Percentiles rank a stretch among this genome's conserved stretches.
phyloP scores from a whole-genome alignment of 2,888 invertebrate species.

The Phalangium opilio region DNA sequence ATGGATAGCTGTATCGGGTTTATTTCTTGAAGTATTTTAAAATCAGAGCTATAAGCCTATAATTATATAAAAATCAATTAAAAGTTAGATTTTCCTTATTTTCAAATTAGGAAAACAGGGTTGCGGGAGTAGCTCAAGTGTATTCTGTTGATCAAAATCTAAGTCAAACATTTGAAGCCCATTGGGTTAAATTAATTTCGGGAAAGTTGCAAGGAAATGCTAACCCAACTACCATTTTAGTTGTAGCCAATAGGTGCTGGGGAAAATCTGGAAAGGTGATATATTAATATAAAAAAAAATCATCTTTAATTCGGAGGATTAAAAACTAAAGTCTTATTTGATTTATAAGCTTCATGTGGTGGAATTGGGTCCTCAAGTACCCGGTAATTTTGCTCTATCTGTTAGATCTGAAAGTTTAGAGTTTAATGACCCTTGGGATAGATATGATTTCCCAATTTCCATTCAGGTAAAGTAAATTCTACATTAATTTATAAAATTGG shows the following conservation, averaged over 20 bases:
- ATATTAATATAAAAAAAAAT: constrained; percentile 1
- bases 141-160: constrained; percentile 30
- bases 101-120: constrained; percentile 27
- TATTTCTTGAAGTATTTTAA: constrained; percentile 27
- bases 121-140: constrained; percentile 30
- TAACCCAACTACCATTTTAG: constrained; percentile 28
- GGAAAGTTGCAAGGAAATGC: constrained; percentile 31
- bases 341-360: constrained; percentile 29
- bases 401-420: constrained; percentile 29
- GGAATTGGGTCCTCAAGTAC: constrained; percentile 31
- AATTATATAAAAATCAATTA: neutral
- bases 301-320: neutral
- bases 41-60: neutral
- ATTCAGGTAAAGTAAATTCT: constrained; percentile 26
- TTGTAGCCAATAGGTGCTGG: constrained; percentile 27
- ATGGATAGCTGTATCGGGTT: constrained; percentile 31
- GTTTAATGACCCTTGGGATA: constrained; percentile 27
- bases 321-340: neutral
- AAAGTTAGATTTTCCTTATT: too few relatives aligned
- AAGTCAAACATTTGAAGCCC: constrained; percentile 31
- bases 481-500: neutral
- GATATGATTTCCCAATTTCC: constrained; percentile 32
- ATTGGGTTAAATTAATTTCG: constrained; percentile 29
- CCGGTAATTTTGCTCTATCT: constrained; percentile 30
- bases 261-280: constrained; percentile 29